These are phyloP conservation scores for Hypotaenidia philippensis DNA, from an alignment of 2,797 vertebrate genomes.

Conservation along the genomic window DNA sequence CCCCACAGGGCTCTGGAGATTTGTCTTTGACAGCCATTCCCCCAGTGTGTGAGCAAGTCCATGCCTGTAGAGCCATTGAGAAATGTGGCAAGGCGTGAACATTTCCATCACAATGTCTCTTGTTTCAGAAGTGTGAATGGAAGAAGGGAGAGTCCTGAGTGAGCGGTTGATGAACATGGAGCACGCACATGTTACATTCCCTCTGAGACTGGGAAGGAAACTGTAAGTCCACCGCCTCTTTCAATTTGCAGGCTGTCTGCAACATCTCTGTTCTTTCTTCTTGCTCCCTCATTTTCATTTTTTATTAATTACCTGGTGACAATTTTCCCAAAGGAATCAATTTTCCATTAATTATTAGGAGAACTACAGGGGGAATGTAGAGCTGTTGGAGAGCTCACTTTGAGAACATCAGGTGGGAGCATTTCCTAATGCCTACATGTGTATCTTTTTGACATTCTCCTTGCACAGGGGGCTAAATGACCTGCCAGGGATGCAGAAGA, in stretches of 20 bases:
- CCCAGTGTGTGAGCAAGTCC: background rate
- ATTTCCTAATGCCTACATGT: background rate
- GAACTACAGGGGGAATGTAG: background rate
- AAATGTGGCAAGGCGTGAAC: background rate
- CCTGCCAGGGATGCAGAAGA: background rate
- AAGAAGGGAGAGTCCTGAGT: background rate
- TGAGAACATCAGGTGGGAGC: constrained; percentile 2
- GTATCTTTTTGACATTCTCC: constrained; percentile 30
- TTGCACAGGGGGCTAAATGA: constrained; percentile 14
- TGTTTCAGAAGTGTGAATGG: constrained; percentile 45
- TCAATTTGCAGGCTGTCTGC: constrained; percentile 44
- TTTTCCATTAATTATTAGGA: constrained; percentile 55
- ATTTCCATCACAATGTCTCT: constrained; percentile 21
- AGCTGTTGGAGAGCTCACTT: constrained; percentile 31
- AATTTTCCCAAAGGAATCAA: constrained; percentile 45
- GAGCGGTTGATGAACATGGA: background rate
- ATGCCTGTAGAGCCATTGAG: background rate
- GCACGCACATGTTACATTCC: accelerated
- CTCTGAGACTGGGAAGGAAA: background rate
- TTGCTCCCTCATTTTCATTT: constrained; percentile 14
- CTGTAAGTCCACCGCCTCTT: background rate
- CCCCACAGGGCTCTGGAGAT: background rate
- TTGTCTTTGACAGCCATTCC: constrained; percentile 2
- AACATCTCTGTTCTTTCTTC: background rate
- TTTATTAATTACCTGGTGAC: constrained; percentile 63